Evolutionary conservation across 2,113 vertebrate species (phyloP).

Genomic region (Micromys minutus): DNA sequence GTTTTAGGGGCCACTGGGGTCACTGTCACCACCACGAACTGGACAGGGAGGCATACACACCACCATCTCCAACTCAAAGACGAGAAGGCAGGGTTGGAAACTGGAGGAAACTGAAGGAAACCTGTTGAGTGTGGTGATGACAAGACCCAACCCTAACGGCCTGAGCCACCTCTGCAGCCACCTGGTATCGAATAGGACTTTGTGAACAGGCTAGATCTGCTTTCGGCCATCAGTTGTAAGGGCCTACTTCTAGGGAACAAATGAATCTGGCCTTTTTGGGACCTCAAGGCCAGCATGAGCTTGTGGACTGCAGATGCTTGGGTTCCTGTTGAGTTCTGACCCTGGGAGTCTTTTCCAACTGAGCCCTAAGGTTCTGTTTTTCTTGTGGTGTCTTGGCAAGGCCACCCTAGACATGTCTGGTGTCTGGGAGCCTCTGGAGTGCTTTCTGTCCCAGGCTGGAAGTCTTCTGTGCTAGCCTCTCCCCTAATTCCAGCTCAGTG

Average conservation of each 20-base stretch:
- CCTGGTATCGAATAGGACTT: fast-evolving
- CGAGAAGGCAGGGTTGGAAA: background rate
- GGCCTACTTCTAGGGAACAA: background rate
- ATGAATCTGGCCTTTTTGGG: background rate
- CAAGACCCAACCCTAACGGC: background rate
- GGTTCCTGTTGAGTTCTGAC: background rate
- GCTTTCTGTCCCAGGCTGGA: background rate
- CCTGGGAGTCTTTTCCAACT: fast-evolving
- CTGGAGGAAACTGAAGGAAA: fast-evolving
- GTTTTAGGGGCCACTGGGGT: background rate
- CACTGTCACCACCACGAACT: background rate
- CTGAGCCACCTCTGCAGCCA: background rate
- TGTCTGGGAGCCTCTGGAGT: background rate
- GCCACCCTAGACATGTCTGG: background rate
- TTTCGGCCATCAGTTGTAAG: background rate
- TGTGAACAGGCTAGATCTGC: background rate
- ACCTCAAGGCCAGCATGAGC: background rate
- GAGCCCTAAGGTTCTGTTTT: fast-evolving
- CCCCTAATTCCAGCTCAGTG: background rate
- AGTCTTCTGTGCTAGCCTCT: background rate
- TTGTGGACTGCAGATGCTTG: background rate
- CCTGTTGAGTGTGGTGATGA: fast-evolving
- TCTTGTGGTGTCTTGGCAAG: background rate
- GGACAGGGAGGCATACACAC: background rate
- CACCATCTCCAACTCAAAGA: background rate